Evolutionary conservation across 2,113 vertebrate species (phyloP).

Genomic region (Meles meles): DNA sequence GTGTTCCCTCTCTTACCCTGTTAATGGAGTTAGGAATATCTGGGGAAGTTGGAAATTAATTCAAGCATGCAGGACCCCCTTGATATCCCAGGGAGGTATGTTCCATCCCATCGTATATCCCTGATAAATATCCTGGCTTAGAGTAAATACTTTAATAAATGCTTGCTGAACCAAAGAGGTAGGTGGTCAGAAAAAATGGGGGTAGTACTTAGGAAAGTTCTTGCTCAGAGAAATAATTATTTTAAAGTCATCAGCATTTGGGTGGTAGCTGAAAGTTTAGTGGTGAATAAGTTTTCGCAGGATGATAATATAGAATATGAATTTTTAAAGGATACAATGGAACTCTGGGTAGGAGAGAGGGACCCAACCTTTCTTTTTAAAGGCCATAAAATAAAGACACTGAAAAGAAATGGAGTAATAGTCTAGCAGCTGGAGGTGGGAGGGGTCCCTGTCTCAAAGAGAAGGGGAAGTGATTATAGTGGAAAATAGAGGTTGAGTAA

Average conservation of each 20-base stretch:
- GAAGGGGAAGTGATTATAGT: neutral
- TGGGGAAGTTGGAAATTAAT: neutral
- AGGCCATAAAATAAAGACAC: neutral
- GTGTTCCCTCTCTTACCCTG: neutral
- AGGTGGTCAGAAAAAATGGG: neutral
- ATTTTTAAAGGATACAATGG: neutral
- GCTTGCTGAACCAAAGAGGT: neutral
- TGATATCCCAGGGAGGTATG: too few species aligned
- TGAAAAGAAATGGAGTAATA: neutral
- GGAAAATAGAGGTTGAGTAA: neutral
- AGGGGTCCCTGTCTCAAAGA: neutral
- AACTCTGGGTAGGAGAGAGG: neutral
- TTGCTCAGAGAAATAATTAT: neutral
- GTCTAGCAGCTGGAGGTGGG: neutral
- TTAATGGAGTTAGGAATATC: neutral
- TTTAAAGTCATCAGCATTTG: neutral
- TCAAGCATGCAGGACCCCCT: neutral
- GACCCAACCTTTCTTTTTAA: neutral
- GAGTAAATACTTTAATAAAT: neutral
- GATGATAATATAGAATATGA: neutral
- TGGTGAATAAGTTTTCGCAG: neutral
- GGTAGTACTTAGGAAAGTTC: neutral
- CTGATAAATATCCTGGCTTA: neutral
- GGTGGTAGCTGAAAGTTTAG: neutral
- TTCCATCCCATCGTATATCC: neutral